These are phyloP conservation scores for Cinara cedri DNA, from an alignment of 2,888 invertebrate species.

Conservation along the genomic window DNA sequence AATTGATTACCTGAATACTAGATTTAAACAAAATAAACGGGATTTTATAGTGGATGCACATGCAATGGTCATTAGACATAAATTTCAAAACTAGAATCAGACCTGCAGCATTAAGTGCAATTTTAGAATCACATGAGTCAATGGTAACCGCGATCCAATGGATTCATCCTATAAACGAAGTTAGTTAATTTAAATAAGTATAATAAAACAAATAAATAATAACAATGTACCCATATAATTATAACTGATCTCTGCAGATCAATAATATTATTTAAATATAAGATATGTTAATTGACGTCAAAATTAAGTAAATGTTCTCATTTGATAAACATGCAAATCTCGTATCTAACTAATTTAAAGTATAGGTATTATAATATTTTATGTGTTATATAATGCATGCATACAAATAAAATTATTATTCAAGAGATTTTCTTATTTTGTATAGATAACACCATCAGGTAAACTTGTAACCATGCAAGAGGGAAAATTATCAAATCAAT, in stretches of 20 bases:
- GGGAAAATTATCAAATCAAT: constrained; percentile 59
- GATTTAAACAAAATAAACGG: neutral
- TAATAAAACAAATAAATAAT: no score
- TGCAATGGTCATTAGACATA: constrained; percentile 60
- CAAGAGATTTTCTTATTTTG: neutral
- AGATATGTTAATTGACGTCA: no score
- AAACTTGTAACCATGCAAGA: constrained; percentile 17
- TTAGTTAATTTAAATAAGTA: constrained; percentile 28
- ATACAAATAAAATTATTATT: no score
- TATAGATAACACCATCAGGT: constrained; percentile 34
- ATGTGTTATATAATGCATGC: no score
- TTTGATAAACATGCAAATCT: no score
- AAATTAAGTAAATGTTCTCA: no score
- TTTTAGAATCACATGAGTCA: constrained; percentile 61
- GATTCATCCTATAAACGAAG: constrained; percentile 60
- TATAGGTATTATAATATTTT: neutral
- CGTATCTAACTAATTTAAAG: neutral
- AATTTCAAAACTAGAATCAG: constrained; percentile 58
- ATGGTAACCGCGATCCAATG: constrained; percentile 62
- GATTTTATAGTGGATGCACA: constrained; percentile 43
- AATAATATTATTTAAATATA: no score
- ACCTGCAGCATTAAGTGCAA: constrained; percentile 60
- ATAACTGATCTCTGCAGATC: no score
- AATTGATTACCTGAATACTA: no score
- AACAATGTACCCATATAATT: no score